phyloP scores from a whole-genome alignment of 2,888 invertebrate genomes.

The Sminthurides aquaticus region DNA sequence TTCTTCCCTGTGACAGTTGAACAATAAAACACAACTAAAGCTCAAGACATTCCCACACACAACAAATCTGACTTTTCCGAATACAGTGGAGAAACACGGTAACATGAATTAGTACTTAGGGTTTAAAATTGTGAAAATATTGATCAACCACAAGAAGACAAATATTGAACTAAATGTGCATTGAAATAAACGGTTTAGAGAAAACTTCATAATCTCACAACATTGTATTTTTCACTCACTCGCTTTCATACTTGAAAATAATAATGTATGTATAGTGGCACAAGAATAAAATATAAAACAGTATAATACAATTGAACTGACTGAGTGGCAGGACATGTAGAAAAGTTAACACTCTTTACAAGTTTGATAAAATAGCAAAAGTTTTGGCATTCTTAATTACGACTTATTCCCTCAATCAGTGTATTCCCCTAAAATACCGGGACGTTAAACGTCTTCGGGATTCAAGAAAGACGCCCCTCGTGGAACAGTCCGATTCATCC shows the following conservation, averaged over 20 bases:
- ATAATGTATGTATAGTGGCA: not conserved
- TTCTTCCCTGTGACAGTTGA: no score
- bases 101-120: no score
- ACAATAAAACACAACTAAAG: no score
- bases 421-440: not conserved
- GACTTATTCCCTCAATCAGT: not conserved
- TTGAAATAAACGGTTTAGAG: no score
- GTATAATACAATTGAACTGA: not conserved
- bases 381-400: no score
- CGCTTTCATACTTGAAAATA: not conserved
- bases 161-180: no score
- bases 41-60: no score
- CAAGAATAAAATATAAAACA: not conserved
- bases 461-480: not conserved
- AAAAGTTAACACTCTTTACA: conserved; percentile 1
- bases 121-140: no score
- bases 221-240: not conserved
- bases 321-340: not conserved
- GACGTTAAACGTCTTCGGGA: not conserved
- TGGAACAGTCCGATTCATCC: conserved; percentile 56
- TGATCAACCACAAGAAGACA: no score
- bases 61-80: no score
- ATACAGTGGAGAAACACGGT: no score
- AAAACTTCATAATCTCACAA: no score
- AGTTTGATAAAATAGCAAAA: not conserved